phyloP scores from a whole-genome alignment of 53 echinoderm and acorn worm species.

The Henricia sp. region DNA sequence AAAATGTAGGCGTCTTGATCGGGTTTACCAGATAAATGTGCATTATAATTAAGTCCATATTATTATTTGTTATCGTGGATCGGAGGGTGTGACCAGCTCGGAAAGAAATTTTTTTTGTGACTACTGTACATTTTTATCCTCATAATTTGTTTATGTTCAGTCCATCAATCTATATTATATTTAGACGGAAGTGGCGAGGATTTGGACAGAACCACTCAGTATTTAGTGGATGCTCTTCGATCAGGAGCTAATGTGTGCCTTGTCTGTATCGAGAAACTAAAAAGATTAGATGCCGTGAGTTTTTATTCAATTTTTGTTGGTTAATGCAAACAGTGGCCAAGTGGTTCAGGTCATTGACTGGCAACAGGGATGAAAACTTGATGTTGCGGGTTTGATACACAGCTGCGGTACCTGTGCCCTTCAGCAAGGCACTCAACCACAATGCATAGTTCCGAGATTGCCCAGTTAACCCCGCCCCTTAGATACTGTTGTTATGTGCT shows the following conservation, averaged over 20 bases:
- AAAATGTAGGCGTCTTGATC: too few relatives aligned
- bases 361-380: too few relatives aligned
- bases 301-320: neutral
- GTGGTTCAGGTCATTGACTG: too few relatives aligned
- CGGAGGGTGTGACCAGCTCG: neutral
- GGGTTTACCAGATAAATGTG: too few relatives aligned
- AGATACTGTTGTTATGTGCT: too few relatives aligned
- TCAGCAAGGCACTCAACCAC: too few relatives aligned
- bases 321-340: neutral
- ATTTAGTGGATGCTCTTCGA: constrained; percentile 76
- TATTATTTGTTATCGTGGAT: neutral
- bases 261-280: constrained; percentile 86
- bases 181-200: constrained; percentile 1
- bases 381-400: too few relatives aligned
- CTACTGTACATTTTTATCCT: neutral
- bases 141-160: neutral
- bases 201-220: constrained; percentile 72
- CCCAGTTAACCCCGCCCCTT: too few relatives aligned
- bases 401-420: too few relatives aligned
- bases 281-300: constrained; percentile 86
- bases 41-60: neutral
- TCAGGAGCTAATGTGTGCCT: constrained; percentile 87
- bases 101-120: neutral
- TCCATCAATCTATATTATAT: neutral
- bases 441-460: too few relatives aligned